Percentiles rank a stretch among this genome's conserved stretches.
Evolutionary conservation across 1,140 invertebrate genomes (phyloP).

Genomic region (Camponotus pennsylvanicus): DNA sequence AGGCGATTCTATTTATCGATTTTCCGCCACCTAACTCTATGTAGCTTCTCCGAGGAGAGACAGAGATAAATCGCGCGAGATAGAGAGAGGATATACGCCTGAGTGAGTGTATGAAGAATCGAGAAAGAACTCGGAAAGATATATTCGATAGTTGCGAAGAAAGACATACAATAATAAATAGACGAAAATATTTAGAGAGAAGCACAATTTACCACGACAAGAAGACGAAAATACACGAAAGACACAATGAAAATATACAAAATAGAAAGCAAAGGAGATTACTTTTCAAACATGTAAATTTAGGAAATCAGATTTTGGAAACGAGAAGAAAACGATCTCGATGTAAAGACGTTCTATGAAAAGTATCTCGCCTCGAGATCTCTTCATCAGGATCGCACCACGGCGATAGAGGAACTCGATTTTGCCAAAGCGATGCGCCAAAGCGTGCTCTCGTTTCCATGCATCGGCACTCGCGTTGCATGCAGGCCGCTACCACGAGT

Average conservation of each 20-base stretch:
- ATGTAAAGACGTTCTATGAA: not conserved
- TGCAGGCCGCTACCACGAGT: slow-evolving; percentile 3
- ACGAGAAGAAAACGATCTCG: not conserved
- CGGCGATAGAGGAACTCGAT: not conserved
- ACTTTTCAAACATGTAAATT: no score
- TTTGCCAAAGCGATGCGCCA: slow-evolving; percentile 33
- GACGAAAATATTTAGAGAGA: not conserved
- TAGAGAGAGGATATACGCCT: slow-evolving; percentile 40
- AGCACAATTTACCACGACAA: not conserved
- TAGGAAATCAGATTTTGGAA: not conserved
- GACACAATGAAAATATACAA: not conserved
- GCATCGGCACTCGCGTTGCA: slow-evolving; percentile 62
- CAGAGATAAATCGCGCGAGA: slow-evolving; percentile 51
- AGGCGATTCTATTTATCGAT: slow-evolving; percentile 83
- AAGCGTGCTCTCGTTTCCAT: slow-evolving; percentile 46
- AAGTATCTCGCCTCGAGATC: not conserved
- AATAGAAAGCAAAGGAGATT: no score
- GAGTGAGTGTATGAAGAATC: slow-evolving; percentile 38
- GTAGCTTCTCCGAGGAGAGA: slow-evolving; percentile 64
- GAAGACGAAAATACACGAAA: not conserved
- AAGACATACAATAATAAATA: not conserved
- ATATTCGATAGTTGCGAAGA: not conserved
- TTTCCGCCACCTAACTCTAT: slow-evolving; percentile 72
- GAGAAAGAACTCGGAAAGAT: not conserved
- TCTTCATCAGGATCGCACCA: not conserved